phyloP scores from a whole-genome alignment of 64 coral and sea anemone genomes.

The Pocillopora damicornis region DNA sequence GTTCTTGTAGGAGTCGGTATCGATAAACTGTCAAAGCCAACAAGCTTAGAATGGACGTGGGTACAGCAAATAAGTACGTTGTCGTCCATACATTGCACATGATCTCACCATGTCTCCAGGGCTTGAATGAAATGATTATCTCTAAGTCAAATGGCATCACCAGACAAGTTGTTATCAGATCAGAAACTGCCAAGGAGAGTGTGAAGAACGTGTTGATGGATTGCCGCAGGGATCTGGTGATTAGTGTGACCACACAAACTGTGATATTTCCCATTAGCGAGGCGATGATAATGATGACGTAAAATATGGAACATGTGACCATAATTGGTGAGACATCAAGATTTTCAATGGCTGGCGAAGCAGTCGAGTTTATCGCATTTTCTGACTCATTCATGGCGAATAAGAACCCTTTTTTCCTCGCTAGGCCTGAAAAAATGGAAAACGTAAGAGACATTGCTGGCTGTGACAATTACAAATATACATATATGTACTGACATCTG shows the following conservation, averaged over 20 bases:
- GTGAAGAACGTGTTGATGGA: slow-evolving; percentile 1
- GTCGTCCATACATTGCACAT: slow-evolving; percentile 35
- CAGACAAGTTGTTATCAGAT: not conserved
- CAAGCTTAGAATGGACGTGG: slow-evolving; percentile 24
- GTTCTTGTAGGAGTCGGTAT: slow-evolving; percentile 16
- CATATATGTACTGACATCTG: too few relatives aligned
- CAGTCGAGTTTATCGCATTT: too few relatives aligned
- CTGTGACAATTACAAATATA: too few relatives aligned
- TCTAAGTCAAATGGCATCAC: slow-evolving; percentile 36
- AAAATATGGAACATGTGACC: not conserved
- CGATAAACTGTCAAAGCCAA: slow-evolving; percentile 27
- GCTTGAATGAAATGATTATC: not conserved
- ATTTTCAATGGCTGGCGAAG: too few relatives aligned
- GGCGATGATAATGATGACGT: not conserved
- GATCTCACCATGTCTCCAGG: slow-evolving; percentile 24
- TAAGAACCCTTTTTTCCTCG: too few relatives aligned
- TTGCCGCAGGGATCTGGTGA: not conserved
- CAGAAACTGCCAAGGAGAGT: slow-evolving; percentile 21
- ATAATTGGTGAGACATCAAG: not conserved
- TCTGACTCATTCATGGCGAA: too few relatives aligned
- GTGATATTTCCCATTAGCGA: not conserved
- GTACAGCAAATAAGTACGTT: slow-evolving; percentile 1
- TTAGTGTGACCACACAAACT: slow-evolving; percentile 2
- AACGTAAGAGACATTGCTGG: too few relatives aligned
- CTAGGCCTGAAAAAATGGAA: too few relatives aligned